phyloP scores from a whole-genome alignment of 1,140 invertebrate genomes.

The Macrotrachela quadricornifera region DNA sequence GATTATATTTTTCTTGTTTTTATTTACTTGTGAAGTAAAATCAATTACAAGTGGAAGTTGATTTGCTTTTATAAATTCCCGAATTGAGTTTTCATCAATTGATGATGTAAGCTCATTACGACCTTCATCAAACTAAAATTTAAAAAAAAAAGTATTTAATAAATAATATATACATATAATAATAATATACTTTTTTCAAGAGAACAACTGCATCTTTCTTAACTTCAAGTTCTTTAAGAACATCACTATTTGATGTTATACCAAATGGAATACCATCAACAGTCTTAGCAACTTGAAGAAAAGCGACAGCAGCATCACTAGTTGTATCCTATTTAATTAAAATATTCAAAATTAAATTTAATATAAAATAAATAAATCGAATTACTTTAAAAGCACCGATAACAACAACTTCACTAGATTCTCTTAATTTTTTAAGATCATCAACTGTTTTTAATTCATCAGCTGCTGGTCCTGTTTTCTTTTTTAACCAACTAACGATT shows the following conservation, averaged over 20 bases:
- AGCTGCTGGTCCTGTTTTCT: conserved; percentile 79
- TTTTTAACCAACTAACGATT: conserved; percentile 75
- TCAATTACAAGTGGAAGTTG: conserved; percentile 78
- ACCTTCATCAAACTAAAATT: conserved; percentile 68
- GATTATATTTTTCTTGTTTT: too few species aligned
- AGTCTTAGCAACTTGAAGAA: conserved; percentile 49
- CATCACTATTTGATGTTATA: conserved; percentile 50
- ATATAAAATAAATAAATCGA: too few species aligned
- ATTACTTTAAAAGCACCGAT: conserved; percentile 69
- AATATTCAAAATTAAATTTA: too few species aligned
- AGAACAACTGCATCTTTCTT: conserved; percentile 48
- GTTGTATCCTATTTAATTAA: conserved; percentile 35
- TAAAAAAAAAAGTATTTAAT: not conserved
- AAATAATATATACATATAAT: not conserved
- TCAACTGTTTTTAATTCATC: conserved; percentile 51
- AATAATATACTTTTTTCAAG: conserved; percentile 40
- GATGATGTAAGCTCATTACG: conserved; percentile 54
- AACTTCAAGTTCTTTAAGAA: conserved; percentile 51
- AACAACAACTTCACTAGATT: conserved; percentile 52
- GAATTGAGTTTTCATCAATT: conserved; percentile 40
- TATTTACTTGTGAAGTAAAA: conserved; percentile 48
- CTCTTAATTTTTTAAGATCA: conserved; percentile 59
- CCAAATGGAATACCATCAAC: conserved; percentile 74
- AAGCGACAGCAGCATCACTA: conserved; percentile 56
- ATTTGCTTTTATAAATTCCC: conserved; percentile 61